Evolutionary conservation across 2,888 invertebrate genomes (phyloP).

Genomic region (Falcaria lacertinaria): DNA sequence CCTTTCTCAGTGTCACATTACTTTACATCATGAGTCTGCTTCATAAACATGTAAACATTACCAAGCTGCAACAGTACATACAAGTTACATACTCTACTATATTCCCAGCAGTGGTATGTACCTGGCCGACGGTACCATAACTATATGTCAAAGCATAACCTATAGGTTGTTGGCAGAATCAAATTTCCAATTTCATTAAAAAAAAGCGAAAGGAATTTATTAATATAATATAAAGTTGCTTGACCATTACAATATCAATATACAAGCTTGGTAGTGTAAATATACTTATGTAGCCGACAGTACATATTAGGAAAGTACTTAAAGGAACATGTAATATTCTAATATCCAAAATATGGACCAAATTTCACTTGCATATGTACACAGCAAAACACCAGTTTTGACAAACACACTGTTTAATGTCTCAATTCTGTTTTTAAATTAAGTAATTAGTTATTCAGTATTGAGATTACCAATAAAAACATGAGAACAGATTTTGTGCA

Average conservation of each 20-base stretch:
- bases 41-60: conserved; percentile 41
- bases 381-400: not conserved
- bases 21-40: conserved; percentile 47
- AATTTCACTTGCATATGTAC: not conserved
- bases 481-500: conserved; percentile 49
- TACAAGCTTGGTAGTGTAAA: conserved; percentile 21
- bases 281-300: conserved; percentile 22
- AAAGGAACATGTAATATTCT: conserved; percentile 8
- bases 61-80: conserved; percentile 32
- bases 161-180: too few relatives aligned
- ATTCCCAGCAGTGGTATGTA: conserved; percentile 7
- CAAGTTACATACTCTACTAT: conserved; percentile 25
- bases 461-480: conserved; percentile 13
- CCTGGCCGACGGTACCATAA: too few relatives aligned
- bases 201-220: too few relatives aligned
- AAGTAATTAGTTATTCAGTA: conserved; percentile 7
- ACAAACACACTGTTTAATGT: too few relatives aligned
- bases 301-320: conserved; percentile 11
- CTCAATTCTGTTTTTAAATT: not conserved
- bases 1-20: conserved; percentile 54
- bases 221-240: too few relatives aligned
- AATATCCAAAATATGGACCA: not conserved
- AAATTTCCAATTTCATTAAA: too few relatives aligned
- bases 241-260: not conserved
- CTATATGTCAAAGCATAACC: too few relatives aligned